Evolutionary conservation across 2,113 vertebrate species (phyloP), one percentile per base, ranked within the genome.

Genomic region (Erinaceus europaeus): DNA sequence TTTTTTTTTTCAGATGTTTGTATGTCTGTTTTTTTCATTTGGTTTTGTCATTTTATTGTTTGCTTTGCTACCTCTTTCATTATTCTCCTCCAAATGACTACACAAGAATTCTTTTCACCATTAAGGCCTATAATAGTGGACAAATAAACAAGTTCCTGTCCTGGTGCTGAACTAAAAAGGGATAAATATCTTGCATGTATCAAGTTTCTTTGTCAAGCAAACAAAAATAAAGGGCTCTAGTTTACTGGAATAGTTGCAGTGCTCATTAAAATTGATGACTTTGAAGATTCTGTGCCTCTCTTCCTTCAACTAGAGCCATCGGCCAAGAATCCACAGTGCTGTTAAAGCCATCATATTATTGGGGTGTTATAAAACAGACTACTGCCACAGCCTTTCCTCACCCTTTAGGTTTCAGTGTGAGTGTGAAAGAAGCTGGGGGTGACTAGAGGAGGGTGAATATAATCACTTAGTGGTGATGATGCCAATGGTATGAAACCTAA

Each of bases 201-300:
- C 91, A 91, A 95, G 92, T 96, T 95, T 95, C 93, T 95, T 88
- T 95, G 75, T 94, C 92, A 94, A 94, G 94, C 95, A 95, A 96
- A 95, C 87, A 96, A 91, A 94, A 94, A 92, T 91, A 76, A 94
- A 94, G 65, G 9, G 18, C 75, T 76, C 69, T 65, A 5, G 36
- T 90, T 96, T 95, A 88, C 71, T 94, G 82, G 90, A 93, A 95
- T 95, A 88, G 34, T 84, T 94, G 48, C 74, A 50, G 81, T 71
- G 69, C 74, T 93, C 93, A 88, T 96, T 96, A 93, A 91, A 94
- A 95, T 91, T 90, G 88, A 94, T 94, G 79, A 94, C 93, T 97
- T 94, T 88, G 80, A 93, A 94, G 91, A 90, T 91, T 81, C 89
- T 93, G 84, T 82, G 72, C 68, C 92, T 94, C 67, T 64, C 92